These are phyloP conservation scores for Heliconius melpomene DNA, from an alignment of 1,140 invertebrate species.

Conservation along the genomic window DNA sequence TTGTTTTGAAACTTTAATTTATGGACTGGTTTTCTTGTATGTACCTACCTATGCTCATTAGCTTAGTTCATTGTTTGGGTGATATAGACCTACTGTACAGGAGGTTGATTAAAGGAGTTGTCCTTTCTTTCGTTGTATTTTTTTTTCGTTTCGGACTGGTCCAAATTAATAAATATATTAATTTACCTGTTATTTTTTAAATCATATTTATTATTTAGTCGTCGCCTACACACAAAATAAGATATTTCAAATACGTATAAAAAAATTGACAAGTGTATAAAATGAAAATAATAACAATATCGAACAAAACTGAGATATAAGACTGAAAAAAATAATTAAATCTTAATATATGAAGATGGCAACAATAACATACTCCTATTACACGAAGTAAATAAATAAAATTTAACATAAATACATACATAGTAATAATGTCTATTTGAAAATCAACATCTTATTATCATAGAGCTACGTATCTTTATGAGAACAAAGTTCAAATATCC, in stretches of 20 bases:
- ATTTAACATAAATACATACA: neutral
- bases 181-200: too few species aligned
- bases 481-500: neutral
- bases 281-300: too few species aligned
- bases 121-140: neutral
- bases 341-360: neutral
- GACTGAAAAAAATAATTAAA: too few species aligned
- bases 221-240: too few species aligned
- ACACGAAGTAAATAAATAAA: too few species aligned
- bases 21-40: neutral
- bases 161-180: too few species aligned
- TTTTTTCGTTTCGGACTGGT: too few species aligned
- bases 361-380: neutral
- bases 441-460: neutral
- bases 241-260: too few species aligned
- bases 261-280: too few species aligned
- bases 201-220: too few species aligned
- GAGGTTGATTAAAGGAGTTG: neutral
- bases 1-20: slow-evolving; percentile 29
- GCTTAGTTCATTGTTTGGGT: neutral
- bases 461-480: neutral
- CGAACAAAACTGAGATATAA: too few species aligned
- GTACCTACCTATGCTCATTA: neutral
- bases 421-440: neutral
- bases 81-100: too few species aligned